A percentile compares a stretch with the other conserved stretches of the same genome.
Conservation (phyloP, 2,797 vertebrate genomes). For the Bovichtus variegatus region DNA sequence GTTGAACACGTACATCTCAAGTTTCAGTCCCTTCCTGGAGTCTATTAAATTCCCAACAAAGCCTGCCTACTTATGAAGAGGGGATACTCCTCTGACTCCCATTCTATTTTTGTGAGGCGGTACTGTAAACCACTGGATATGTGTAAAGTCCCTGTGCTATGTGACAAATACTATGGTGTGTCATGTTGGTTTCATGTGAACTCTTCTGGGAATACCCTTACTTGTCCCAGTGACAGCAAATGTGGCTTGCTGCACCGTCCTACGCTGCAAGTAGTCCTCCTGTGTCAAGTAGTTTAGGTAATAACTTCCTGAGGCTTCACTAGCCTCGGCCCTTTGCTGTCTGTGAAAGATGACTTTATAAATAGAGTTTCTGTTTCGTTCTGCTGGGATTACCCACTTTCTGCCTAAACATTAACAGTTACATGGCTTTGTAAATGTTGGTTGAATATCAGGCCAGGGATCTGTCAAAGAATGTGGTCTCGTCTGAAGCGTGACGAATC, state of each 20-base stretch:
- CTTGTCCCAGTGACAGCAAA: neutral
- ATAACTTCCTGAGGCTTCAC: conserved; percentile 26
- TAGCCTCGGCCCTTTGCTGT: neutral
- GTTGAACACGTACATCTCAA: neutral
- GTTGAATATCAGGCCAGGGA: no score
- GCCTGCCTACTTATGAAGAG: neutral
- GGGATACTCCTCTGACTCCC: conserved; percentile 10
- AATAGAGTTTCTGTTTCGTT: neutral
- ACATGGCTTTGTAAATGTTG: neutral
- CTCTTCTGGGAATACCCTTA: neutral
- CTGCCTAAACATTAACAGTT: conserved; percentile 2
- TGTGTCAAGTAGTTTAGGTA: conserved; percentile 5
- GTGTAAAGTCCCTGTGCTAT: neutral
- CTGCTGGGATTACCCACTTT: conserved; percentile 4
- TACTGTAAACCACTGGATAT: neutral
- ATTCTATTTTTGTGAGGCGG: conserved; percentile 1
- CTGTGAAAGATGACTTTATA: conserved; percentile 2
- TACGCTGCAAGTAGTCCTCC: no score
- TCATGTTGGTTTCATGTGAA: neutral
- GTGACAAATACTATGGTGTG: neutral
- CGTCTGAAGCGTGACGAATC: neutral
- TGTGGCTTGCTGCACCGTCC: no score
- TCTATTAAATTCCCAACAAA: neutral
- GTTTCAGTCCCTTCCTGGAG: neutral
- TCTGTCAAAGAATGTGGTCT: no score